These are phyloP conservation scores for Ceratina japonica DNA, from an alignment of 1,140 invertebrate species.

Conservation along the genomic window DNA sequence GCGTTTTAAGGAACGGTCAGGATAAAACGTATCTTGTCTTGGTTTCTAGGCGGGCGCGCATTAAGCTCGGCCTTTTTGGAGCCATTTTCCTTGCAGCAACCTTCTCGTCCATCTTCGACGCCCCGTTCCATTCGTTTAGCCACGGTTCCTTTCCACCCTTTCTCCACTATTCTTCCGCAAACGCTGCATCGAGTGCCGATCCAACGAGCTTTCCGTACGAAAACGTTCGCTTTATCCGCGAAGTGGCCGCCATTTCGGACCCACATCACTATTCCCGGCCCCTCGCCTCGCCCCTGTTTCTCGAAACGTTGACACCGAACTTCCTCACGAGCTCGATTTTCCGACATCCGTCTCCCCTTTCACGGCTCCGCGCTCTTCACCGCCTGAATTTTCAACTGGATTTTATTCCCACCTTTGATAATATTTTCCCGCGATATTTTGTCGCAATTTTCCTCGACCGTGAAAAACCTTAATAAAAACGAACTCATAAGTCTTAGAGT, in stretches of 20 bases:
- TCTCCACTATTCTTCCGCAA: constrained; percentile 14
- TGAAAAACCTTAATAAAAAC: neutral
- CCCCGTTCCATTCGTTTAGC: constrained; percentile 32
- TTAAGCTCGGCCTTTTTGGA: constrained; percentile 32
- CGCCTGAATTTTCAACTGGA: neutral
- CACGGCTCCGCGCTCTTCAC: neutral
- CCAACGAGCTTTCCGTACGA: constrained; percentile 46
- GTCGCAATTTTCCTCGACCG: no score
- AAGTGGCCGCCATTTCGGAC: constrained; percentile 47
- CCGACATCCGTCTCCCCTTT: constrained; percentile 5
- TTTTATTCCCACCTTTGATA: neutral
- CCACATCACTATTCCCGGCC: neutral
- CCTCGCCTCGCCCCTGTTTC: constrained; percentile 17
- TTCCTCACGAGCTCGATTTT: constrained; percentile 15
- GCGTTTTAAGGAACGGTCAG: no score
- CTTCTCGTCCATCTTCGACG: constrained; percentile 39
- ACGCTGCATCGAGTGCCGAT: constrained; percentile 45
- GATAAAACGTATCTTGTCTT: constrained; percentile 44
- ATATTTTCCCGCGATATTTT: no score
- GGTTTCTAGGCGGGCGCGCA: constrained; percentile 21
- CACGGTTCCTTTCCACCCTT: constrained; percentile 12
- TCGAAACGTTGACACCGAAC: constrained; percentile 36
- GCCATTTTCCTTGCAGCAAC: constrained; percentile 24
- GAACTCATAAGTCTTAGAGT: neutral
- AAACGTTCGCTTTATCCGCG: constrained; percentile 50